phyloP scores from a whole-genome alignment of 2,797 vertebrate genomes.

The Parauchenoglanis ngamensis region DNA sequence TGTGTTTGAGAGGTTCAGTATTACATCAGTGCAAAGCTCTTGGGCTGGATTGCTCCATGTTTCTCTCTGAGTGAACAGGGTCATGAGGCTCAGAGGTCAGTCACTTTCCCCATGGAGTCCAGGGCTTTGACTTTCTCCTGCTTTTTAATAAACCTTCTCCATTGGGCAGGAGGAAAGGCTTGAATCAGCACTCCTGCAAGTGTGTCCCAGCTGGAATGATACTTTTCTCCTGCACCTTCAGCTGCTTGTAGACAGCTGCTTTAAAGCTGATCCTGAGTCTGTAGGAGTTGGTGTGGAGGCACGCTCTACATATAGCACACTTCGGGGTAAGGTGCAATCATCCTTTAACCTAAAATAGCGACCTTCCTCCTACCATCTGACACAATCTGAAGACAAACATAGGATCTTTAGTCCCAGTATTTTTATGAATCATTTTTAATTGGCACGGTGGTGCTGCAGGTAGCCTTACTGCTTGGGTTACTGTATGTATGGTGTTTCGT shows the following conservation, averaged over 20 bases:
- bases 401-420: neutral
- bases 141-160: constrained; percentile 50
- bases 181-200: constrained; percentile 35
- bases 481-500: neutral
- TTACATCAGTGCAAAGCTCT: constrained; percentile 48
- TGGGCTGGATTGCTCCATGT: constrained; percentile 38
- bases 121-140: constrained; percentile 35
- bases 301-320: constrained; percentile 10
- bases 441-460: neutral
- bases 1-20: constrained; percentile 17
- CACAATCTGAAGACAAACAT: neutral
- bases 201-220: constrained; percentile 13
- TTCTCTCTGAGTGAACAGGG: constrained; percentile 28
- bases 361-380: neutral
- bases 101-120: constrained; percentile 29
- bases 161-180: constrained; percentile 21
- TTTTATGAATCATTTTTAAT: neutral
- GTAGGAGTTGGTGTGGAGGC: constrained; percentile 17
- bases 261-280: constrained; percentile 1
- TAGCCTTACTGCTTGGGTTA: neutral
- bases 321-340: neutral
- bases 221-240: constrained; percentile 11
- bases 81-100: constrained; percentile 26
- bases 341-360: neutral
- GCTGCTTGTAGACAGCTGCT: constrained; percentile 28